Percentiles rank a stretch among this genome's conserved stretches.
Evolutionary conservation across 2,888 invertebrate genomes (phyloP).

Genomic region (Copidosoma aretas): DNA sequence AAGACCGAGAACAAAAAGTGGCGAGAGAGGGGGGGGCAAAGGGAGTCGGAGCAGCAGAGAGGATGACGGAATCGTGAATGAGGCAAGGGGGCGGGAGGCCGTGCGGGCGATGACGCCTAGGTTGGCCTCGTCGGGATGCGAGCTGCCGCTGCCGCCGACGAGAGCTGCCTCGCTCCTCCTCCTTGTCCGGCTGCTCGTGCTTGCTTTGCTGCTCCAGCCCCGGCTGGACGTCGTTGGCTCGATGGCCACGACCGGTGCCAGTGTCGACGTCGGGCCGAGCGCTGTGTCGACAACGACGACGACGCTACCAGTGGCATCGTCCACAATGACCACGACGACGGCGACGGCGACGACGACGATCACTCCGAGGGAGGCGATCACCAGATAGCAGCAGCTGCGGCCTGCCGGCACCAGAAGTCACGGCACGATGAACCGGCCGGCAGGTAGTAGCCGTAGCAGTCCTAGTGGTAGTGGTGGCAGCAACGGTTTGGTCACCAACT

Average conservation of each 20-base stretch:
- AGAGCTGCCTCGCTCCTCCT: conserved; percentile 40
- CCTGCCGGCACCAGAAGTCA: neutral
- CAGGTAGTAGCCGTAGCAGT: neutral
- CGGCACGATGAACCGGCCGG: neutral
- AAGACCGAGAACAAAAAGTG: neutral
- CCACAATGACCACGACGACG: neutral
- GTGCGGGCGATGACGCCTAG: conserved; percentile 47
- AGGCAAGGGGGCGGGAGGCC: neutral
- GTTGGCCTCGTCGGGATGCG: conserved; percentile 55
- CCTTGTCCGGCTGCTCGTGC: conserved; percentile 48
- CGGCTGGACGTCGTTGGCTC: conserved; percentile 42
- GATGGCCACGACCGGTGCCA: conserved; percentile 39
- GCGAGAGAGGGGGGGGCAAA: conserved; percentile 6
- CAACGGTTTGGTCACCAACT: neutral
- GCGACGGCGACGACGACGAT: neutral
- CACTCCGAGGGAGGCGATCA: neutral
- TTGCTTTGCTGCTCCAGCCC: conserved; percentile 39
- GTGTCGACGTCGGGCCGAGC: conserved; percentile 24
- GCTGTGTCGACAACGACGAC: neutral
- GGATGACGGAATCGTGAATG: conserved; percentile 31
- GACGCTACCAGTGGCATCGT: neutral
- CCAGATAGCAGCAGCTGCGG: conserved; percentile 24
- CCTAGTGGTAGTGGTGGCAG: too few species aligned
- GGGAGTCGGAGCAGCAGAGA: neutral
- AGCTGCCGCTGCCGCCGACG: conserved; percentile 41